phyloP scores from a whole-genome alignment of 2,888 invertebrate species.

The Eristalis tenax region DNA sequence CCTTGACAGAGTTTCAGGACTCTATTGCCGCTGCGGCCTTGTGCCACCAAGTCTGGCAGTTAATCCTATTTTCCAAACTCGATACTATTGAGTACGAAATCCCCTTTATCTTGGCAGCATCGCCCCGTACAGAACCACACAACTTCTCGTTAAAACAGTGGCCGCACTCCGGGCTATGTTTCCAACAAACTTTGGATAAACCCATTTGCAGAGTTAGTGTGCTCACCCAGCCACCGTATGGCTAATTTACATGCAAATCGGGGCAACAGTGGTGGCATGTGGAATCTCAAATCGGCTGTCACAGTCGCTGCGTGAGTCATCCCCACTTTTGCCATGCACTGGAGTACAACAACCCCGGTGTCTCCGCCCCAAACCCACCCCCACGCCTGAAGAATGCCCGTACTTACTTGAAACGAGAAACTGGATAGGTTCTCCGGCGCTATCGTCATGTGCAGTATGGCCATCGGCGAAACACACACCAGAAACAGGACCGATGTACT shows the following conservation, averaged over 20 bases:
- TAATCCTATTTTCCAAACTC: not conserved
- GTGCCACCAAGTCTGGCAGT: not conserved
- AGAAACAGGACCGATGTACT: constrained; percentile 87
- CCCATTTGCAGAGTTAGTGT: not conserved
- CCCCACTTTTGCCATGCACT: not conserved
- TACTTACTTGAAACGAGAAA: constrained; percentile 85
- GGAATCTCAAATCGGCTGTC: not conserved
- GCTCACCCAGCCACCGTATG: not conserved
- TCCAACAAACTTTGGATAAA: not conserved
- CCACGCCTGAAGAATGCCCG: not conserved
- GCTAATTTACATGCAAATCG: constrained; percentile 46
- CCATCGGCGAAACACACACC: constrained; percentile 88
- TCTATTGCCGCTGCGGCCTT: not conserved
- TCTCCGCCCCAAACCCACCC: not conserved
- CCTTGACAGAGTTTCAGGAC: not conserved
- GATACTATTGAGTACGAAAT: not conserved
- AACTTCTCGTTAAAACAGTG: not conserved
- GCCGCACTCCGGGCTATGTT: not conserved
- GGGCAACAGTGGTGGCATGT: not conserved
- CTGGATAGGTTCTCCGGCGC: constrained; percentile 84
- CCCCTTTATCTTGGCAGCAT: not conserved
- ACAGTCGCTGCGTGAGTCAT: not conserved
- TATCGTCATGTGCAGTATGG: constrained; percentile 86
- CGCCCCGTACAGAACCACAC: not conserved
- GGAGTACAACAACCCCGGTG: constrained; percentile 2